A percentile compares a stretch with the other conserved stretches of the same genome.
phyloP scores from a whole-genome alignment of 2,797 vertebrate genomes.

The Eleutherodactylus coqui region DNA sequence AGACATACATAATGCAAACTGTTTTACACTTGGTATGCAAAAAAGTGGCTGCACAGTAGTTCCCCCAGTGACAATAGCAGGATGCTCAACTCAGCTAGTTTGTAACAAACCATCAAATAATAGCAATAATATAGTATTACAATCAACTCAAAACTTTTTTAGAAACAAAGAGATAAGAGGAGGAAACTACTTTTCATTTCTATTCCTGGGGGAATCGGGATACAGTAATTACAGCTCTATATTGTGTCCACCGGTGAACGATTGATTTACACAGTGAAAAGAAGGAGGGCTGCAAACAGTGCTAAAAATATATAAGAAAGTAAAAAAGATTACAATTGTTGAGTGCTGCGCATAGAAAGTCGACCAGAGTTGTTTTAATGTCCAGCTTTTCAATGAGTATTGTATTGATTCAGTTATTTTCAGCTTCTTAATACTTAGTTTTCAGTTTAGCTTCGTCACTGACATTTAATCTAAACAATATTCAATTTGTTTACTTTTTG shows the following conservation, averaged over 20 bases:
- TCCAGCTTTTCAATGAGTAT: slow-evolving; percentile 43
- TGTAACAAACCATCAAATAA: neutral
- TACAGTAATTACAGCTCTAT: slow-evolving; percentile 37
- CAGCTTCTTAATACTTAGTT: slow-evolving; percentile 50
- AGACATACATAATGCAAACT: too few relatives aligned
- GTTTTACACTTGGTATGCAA: too few relatives aligned
- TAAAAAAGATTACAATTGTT: neutral
- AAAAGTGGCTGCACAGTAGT: too few relatives aligned
- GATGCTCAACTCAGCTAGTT: neutral
- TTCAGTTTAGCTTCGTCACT: slow-evolving; percentile 34
- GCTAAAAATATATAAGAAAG: slow-evolving; percentile 9
- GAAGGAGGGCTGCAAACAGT: neutral
- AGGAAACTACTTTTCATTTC: neutral
- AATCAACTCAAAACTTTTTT: neutral
- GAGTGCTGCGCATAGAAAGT: neutral
- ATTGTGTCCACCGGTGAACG: slow-evolving; percentile 25
- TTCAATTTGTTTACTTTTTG: slow-evolving; percentile 60
- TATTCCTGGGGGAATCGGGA: neutral
- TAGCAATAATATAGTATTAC: neutral
- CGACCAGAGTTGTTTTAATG: slow-evolving; percentile 20
- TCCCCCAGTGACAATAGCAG: too few relatives aligned
- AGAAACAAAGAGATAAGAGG: neutral
- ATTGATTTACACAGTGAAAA: slow-evolving; percentile 37
- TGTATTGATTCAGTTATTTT: slow-evolving; percentile 52
- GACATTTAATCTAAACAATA: slow-evolving; percentile 58